Percentiles rank a stretch among this genome's conserved stretches.
phyloP scores from a whole-genome alignment of 1,140 invertebrate genomes.

The Drosophila mauritiana region DNA sequence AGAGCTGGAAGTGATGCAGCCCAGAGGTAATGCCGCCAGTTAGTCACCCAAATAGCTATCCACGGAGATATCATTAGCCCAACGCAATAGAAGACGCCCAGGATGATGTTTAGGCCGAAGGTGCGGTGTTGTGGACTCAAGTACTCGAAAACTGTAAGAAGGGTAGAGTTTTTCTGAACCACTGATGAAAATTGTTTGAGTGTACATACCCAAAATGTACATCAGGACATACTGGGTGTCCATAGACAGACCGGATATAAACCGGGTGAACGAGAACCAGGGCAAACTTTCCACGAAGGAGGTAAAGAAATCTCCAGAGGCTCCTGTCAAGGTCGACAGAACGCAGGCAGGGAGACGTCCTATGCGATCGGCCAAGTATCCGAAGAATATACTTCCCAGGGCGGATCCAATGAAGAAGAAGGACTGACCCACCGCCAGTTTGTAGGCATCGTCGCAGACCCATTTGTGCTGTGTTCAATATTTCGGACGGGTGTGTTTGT shows the following conservation, averaged over 20 bases:
- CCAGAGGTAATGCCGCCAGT: constrained; percentile 86
- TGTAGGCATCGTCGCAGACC: constrained; percentile 87
- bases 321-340: constrained; percentile 85
- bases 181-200: not conserved
- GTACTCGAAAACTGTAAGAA: constrained; percentile 86
- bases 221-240: constrained; percentile 87
- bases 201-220: constrained; percentile 86
- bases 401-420: constrained; percentile 87
- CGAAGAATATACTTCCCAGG: constrained; percentile 86
- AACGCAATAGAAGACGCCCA: constrained; percentile 86
- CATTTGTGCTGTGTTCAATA: constrained; percentile 86
- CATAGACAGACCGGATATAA: constrained; percentile 86
- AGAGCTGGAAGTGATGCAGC: constrained; percentile 85
- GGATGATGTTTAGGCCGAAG: constrained; percentile 86
- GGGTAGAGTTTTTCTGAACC: fast-evolving
- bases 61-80: constrained; percentile 86
- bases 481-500: constrained; percentile 29
- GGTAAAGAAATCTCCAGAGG: constrained; percentile 86
- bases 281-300: constrained; percentile 85
- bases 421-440: constrained; percentile 86
- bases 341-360: constrained; percentile 87
- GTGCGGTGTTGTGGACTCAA: constrained; percentile 86
- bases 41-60: constrained; percentile 86
- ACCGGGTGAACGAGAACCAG: constrained; percentile 85
- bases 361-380: constrained; percentile 86